phyloP scores from a whole-genome alignment of 2,888 invertebrate genomes.

The Palloptera scutellata region DNA sequence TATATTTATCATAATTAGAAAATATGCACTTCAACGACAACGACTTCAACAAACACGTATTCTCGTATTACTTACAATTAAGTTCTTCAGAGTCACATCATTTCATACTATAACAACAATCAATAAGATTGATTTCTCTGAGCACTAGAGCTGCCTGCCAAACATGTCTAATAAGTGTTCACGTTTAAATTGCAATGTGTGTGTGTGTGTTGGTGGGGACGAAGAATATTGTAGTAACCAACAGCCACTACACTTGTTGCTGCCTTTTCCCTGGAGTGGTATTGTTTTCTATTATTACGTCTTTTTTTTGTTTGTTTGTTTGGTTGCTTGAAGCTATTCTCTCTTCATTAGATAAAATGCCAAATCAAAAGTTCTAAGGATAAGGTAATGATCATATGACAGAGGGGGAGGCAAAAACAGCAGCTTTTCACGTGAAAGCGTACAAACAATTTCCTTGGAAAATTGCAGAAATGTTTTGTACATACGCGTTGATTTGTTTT shows the following conservation, averaged over 20 bases:
- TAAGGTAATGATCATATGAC: not conserved
- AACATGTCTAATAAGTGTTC: constrained; percentile 51
- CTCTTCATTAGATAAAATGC: constrained; percentile 23
- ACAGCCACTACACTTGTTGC: not conserved
- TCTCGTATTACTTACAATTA: too few relatives aligned
- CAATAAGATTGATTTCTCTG: constrained; percentile 44
- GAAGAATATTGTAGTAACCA: constrained; percentile 2
- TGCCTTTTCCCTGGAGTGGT: not conserved
- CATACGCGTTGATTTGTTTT: not conserved
- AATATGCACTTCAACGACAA: too few relatives aligned
- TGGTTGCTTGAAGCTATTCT: not conserved
- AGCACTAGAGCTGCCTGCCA: constrained; percentile 35
- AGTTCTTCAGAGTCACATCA: too few relatives aligned
- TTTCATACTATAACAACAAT: not conserved
- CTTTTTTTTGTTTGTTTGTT: constrained; percentile 7
- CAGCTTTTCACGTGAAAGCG: constrained; percentile 38
- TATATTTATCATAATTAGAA: too few relatives aligned
- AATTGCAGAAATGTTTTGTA: constrained; percentile 44
- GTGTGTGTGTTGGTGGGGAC: constrained; percentile 3
- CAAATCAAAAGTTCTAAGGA: not conserved
- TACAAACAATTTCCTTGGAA: constrained; percentile 57
- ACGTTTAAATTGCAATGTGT: constrained; percentile 35
- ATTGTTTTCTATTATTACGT: constrained; percentile 10
- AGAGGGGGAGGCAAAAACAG: not conserved
- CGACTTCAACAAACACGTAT: too few relatives aligned